These are phyloP conservation scores for Acanthaster planci DNA, from an alignment of 35 echinoderm and acorn worm genomes.

Conservation along the genomic window DNA sequence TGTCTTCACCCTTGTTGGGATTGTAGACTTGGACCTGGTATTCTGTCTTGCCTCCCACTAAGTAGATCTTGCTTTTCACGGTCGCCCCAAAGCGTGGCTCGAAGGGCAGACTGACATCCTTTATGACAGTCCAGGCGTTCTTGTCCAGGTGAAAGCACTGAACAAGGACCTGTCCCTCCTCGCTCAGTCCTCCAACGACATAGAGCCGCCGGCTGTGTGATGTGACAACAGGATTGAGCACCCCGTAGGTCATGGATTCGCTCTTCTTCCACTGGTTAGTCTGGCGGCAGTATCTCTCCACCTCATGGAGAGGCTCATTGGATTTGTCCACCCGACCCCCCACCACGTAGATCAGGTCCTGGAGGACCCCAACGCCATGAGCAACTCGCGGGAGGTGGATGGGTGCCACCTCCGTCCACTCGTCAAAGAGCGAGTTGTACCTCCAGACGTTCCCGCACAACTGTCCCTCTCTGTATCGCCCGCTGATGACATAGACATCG, in stretches of 20 bases:
- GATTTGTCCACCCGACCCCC: slow-evolving; percentile 64
- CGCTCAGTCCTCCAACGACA: slow-evolving; percentile 77
- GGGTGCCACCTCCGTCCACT: slow-evolving; percentile 69
- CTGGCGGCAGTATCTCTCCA: slow-evolving; percentile 76
- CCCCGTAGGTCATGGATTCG: slow-evolving; percentile 90
- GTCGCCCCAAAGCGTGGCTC: slow-evolving; percentile 87
- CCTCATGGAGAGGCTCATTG: slow-evolving; percentile 67
- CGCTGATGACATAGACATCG: slow-evolving; percentile 94
- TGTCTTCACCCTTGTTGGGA: slow-evolving; percentile 84
- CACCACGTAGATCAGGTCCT: slow-evolving; percentile 87
- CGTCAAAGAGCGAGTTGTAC: slow-evolving; percentile 85
- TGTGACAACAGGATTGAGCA: slow-evolving; percentile 86
- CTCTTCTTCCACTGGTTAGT: slow-evolving; percentile 82
- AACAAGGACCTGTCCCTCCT: slow-evolving; percentile 74
- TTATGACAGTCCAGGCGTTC: slow-evolving; percentile 86
- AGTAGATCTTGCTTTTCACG: slow-evolving; percentile 92
- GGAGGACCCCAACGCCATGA: slow-evolving; percentile 83
- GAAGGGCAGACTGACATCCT: slow-evolving; percentile 56
- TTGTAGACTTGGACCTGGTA: slow-evolving; percentile 97
- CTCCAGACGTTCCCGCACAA: slow-evolving; percentile 81
- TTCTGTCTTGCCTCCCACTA: slow-evolving; percentile 90
- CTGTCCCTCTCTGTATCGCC: slow-evolving; percentile 50
- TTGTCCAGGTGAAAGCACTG: slow-evolving; percentile 97
- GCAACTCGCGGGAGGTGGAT: slow-evolving; percentile 58
- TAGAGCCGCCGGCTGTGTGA: slow-evolving; percentile 84